Percentiles rank a stretch among this genome's conserved stretches.
Evolutionary conservation across 2,113 vertebrate genomes (phyloP).

Genomic region (Paralichthys olivaceus): DNA sequence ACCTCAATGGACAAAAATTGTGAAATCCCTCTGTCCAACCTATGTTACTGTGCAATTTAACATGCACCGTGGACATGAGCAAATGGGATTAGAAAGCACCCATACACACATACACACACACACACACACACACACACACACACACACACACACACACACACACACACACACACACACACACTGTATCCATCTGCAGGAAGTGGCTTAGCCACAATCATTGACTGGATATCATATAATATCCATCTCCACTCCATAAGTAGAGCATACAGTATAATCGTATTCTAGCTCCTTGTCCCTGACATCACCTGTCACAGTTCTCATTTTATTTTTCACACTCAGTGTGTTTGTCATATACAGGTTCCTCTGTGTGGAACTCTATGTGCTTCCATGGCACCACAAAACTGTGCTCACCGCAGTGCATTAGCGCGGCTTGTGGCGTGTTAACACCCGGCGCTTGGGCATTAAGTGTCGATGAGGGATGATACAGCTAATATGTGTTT

Average conservation of each 20-base stretch:
- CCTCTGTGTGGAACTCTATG: background rate
- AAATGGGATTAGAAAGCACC: conserved; percentile 35
- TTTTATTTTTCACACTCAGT: background rate
- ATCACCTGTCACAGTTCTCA: background rate
- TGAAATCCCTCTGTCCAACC: conserved; percentile 1
- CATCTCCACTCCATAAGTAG: conserved; percentile 3
- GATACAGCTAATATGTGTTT: conserved; percentile 69
- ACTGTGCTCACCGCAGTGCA: conserved; percentile 40
- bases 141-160: background rate
- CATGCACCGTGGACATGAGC: conserved; percentile 2
- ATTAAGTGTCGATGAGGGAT: conserved; percentile 68
- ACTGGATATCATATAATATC: conserved; percentile 7
- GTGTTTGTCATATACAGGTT: background rate
- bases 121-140: background rate
- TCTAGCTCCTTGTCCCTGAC: too few species aligned
- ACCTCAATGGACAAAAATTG: conserved; percentile 1
- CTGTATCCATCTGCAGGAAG: conserved; percentile 23
- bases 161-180: background rate
- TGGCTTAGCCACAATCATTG: background rate
- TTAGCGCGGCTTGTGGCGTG: conserved; percentile 53
- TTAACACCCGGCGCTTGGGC: conserved; percentile 62
- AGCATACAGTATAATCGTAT: background rate
- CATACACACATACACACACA: background rate
- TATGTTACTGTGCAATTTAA: conserved; percentile 42
- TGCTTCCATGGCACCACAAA: conserved; percentile 13